A percentile compares a stretch with the other conserved stretches of the same genome.
Evolutionary conservation across 2,888 invertebrate genomes (phyloP).

Genomic region (Gymnocheta viridis): DNA sequence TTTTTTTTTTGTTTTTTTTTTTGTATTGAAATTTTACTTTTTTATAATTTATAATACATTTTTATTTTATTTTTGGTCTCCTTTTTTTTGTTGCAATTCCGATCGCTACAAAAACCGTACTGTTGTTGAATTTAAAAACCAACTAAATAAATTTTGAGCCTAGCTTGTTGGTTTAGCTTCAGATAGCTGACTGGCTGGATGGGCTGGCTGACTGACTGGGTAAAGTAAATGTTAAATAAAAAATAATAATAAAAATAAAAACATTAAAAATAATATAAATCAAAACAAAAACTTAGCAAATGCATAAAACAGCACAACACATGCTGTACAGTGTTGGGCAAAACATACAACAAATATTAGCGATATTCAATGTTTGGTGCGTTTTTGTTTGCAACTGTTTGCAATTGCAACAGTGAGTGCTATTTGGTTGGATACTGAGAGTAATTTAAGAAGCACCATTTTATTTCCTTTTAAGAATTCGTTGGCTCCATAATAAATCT

Average conservation of each 20-base stretch:
- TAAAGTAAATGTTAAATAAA: constrained; percentile 28
- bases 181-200: constrained; percentile 14
- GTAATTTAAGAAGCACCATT: no score
- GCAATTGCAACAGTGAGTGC: no score
- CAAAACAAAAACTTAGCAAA: constrained; percentile 45
- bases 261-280: constrained; percentile 33
- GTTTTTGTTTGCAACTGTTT: no score
- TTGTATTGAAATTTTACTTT: constrained; percentile 42
- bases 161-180: constrained; percentile 53
- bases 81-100: constrained; percentile 72
- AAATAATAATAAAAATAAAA: constrained; percentile 24
- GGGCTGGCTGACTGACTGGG: constrained; percentile 3
- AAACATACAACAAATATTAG: neutral
- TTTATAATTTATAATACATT: neutral
- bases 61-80: constrained; percentile 19
- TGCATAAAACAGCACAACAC: constrained; percentile 20
- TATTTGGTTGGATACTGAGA: no score
- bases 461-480: no score
- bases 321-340: constrained; percentile 36
- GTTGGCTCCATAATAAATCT: no score
- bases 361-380: no score
- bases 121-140: constrained; percentile 71
- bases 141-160: constrained; percentile 61
- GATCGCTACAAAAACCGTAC: constrained; percentile 75
- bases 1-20: neutral